These are phyloP conservation scores for Aegithalos caudatus DNA, from an alignment of 2,113 vertebrate genomes.

Conservation along the genomic window DNA sequence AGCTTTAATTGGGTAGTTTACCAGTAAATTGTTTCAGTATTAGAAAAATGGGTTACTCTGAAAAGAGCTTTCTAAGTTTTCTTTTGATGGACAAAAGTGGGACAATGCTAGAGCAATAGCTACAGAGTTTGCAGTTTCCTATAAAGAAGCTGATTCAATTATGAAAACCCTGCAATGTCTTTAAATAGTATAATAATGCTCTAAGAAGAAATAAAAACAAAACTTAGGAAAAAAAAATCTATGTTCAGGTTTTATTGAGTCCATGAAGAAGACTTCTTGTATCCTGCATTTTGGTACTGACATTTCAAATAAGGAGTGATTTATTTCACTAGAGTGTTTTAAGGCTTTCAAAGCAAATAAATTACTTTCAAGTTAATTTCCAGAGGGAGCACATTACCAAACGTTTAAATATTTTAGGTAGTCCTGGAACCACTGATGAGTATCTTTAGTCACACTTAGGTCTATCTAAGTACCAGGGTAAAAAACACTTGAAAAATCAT, in stretches of 20 bases:
- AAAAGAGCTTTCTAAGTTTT: not conserved
- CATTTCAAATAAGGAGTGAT: not conserved
- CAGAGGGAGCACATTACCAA: not conserved
- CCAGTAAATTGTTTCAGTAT: slow-evolving; percentile 20
- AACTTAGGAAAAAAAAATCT: not conserved
- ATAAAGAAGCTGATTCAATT: not conserved
- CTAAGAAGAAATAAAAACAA: not conserved
- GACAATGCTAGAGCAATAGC: not conserved
- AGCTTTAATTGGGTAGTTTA: slow-evolving; percentile 26
- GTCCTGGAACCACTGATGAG: not conserved
- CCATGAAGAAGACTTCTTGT: not conserved
- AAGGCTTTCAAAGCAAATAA: not conserved
- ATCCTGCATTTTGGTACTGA: not conserved
- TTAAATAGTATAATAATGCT: not conserved
- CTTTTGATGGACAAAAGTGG: not conserved
- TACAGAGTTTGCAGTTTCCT: not conserved
- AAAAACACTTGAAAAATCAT: not conserved
- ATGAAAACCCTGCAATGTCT: not conserved
- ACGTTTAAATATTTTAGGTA: not conserved
- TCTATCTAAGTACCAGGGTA: not conserved
- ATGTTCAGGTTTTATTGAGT: not conserved
- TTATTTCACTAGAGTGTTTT: not conserved
- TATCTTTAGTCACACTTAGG: not conserved
- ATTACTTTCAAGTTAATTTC: not conserved
- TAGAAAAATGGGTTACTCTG: not conserved